Conservation (phyloP, 2,113 vertebrate genomes). For the Eptesicus fuscus region DNA sequence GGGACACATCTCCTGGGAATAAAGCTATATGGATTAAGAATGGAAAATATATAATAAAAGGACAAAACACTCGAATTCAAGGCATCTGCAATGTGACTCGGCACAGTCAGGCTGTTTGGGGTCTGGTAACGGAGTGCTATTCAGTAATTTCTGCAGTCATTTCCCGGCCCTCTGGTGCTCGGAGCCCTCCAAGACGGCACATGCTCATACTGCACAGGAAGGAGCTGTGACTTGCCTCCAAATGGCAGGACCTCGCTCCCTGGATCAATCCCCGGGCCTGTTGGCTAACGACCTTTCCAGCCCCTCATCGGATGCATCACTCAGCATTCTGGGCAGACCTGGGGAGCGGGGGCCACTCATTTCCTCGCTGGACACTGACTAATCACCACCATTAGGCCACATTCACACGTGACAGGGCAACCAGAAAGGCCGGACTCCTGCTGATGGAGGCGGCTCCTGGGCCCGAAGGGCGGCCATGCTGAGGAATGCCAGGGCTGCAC, state of each 20-base stretch:
- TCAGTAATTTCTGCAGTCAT: background rate
- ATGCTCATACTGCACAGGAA: background rate
- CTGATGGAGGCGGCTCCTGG: conserved; percentile 62
- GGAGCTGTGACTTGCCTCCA: conserved; percentile 69
- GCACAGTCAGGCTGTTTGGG: background rate
- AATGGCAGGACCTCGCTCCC: conserved; percentile 48
- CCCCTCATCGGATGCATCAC: conserved; percentile 66
- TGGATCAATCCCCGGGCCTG: conserved; percentile 78
- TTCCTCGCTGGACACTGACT: conserved; percentile 82
- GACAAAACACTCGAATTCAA: background rate
- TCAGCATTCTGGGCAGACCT: conserved; percentile 63
- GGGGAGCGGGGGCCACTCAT: conserved; percentile 36
- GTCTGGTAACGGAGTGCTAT: background rate
- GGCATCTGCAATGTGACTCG: background rate
- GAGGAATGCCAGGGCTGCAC: conserved; percentile 45
- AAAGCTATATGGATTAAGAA: background rate
- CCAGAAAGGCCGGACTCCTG: conserved; percentile 48
- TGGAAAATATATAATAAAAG: background rate
- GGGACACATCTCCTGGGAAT: background rate
- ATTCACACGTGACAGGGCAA: conserved; percentile 72
- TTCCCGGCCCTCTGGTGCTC: background rate
- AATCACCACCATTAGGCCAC: conserved; percentile 81
- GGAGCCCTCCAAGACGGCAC: background rate
- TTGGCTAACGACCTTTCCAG: conserved; percentile 78
- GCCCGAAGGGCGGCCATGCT: background rate